Percentiles rank a stretch among this genome's conserved stretches.
These are phyloP conservation scores for Astyanax mexicanus DNA, from an alignment of 2,797 vertebrate genomes.

Conservation along the genomic window DNA sequence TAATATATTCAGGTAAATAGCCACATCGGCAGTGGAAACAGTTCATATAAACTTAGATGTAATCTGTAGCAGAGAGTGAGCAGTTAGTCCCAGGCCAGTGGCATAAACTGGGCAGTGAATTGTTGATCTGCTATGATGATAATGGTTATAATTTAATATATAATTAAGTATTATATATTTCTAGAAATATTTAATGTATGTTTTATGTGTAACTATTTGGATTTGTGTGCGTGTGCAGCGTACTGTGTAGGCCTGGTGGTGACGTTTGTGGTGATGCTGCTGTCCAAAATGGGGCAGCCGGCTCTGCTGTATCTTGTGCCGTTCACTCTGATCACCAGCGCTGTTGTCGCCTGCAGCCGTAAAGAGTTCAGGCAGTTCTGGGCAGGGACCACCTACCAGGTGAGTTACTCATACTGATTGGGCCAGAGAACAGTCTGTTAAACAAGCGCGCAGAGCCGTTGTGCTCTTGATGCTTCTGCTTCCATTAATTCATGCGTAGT, in stretches of 20 bases:
- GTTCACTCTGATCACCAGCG: conserved; percentile 87
- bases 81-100: too few species aligned
- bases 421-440: neutral
- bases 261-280: conserved; percentile 88
- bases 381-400: conserved; percentile 90
- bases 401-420: conserved; percentile 68
- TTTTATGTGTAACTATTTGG: conserved; percentile 17
- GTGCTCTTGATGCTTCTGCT: neutral
- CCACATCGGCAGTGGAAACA: too few species aligned
- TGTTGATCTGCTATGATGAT: too few species aligned
- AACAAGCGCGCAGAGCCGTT: neutral
- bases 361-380: conserved; percentile 93
- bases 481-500: neutral
- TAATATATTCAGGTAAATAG: too few species aligned
- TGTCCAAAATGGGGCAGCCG: conserved; percentile 91
- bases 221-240: conserved; percentile 71
- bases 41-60: too few species aligned
- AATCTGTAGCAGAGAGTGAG: too few species aligned
- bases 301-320: conserved; percentile 96
- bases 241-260: conserved; percentile 89
- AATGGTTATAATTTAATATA: too few species aligned
- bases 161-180: too few species aligned
- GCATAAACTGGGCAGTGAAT: too few species aligned
- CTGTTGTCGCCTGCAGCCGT: conserved; percentile 83
- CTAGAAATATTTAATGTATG: neutral